Conservation (phyloP, 2,113 vertebrate genomes). For the Serilophus lunatus region DNA sequence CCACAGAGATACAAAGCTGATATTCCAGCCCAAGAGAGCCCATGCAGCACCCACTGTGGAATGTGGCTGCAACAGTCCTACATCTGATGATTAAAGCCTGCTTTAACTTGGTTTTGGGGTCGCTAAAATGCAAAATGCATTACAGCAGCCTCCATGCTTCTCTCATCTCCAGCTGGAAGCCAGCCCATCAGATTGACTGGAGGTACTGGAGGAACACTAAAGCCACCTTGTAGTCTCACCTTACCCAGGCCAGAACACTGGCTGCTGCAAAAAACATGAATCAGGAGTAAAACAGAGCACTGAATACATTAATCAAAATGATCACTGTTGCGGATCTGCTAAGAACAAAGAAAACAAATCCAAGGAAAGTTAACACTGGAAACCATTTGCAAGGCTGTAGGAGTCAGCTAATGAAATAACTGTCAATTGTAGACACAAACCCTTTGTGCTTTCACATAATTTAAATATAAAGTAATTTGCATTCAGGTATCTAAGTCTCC, state of each 20-base stretch:
- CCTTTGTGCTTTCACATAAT: conserved; percentile 43
- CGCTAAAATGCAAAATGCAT: neutral
- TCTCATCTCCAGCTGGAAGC: conserved; percentile 11
- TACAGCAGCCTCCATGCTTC: neutral
- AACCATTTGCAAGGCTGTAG: conserved; percentile 35
- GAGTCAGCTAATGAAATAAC: conserved; percentile 61
- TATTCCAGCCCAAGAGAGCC: neutral
- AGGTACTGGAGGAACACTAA: neutral
- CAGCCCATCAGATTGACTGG: neutral
- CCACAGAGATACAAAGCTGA: neutral
- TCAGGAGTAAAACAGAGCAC: neutral
- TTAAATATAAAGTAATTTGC: conserved; percentile 62
- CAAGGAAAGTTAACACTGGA: conserved; percentile 36
- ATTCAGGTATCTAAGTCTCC: conserved; percentile 38
- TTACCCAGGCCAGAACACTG: neutral
- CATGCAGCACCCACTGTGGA: neutral
- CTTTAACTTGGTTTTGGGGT: neutral
- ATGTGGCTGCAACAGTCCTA: neutral
- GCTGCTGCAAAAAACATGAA: conserved; percentile 47
- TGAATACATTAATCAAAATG: conserved; percentile 48
- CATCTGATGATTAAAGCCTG: neutral
- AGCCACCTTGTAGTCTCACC: neutral
- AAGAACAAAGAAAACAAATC: conserved; percentile 65
- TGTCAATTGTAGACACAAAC: conserved; percentile 29
- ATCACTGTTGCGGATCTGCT: conserved; percentile 8